Percentiles rank a stretch among this genome's conserved stretches.
Evolutionary conservation across 2,113 vertebrate species (phyloP).

Genomic region (Coptodon bakossiorum): DNA sequence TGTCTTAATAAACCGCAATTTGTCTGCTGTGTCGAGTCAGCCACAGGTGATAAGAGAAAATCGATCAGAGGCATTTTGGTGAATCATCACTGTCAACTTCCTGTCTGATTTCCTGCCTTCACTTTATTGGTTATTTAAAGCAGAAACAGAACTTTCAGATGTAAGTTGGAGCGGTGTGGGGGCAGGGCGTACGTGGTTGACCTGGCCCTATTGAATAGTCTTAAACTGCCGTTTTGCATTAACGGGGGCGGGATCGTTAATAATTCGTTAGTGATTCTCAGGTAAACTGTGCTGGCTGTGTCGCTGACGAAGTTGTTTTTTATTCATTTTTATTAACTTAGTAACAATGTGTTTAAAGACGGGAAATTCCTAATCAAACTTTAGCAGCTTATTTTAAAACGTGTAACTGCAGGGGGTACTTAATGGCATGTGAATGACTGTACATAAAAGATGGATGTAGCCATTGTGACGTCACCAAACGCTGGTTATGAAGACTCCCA

Average conservation of each 20-base stretch:
- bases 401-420: not conserved
- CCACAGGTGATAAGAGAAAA: constrained; percentile 48
- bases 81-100: constrained; percentile 6
- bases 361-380: not conserved
- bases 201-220: not conserved
- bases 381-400: not conserved
- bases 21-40: not conserved
- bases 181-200: not conserved
- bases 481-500: fast-evolving
- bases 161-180: not conserved
- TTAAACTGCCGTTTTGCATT: not conserved
- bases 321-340: not conserved
- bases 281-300: not conserved
- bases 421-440: not conserved
- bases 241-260: too few relatives aligned
- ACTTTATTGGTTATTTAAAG: not conserved
- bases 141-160: not conserved
- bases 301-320: not conserved
- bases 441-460: not conserved
- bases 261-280: not conserved
- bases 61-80: not conserved
- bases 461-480: not conserved
- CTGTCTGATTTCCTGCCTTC: not conserved
- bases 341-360: not conserved
- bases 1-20: not conserved